Evolutionary conservation across 2,797 vertebrate genomes (phyloP), one percentile per base, ranked within the genome.

Genomic region (Glyptemys insculpta): DNA sequence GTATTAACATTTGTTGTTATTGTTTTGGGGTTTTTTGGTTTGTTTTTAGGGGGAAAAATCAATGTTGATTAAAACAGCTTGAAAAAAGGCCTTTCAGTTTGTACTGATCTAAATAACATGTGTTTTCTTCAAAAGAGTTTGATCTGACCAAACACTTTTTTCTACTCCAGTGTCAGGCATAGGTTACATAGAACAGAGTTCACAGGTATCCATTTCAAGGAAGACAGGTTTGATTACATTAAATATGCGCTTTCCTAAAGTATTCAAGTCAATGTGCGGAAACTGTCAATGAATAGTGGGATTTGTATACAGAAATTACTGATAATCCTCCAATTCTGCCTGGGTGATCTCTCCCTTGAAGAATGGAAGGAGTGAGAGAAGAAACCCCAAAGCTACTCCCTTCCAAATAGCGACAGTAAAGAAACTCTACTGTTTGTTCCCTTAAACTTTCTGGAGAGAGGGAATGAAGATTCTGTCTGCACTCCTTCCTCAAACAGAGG

Each of bases 81-180:
- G 50, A 90, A 94, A 93, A 89, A 25, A 85, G 16, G 34, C 15
- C 91, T 92, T 92, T 68, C 8, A 78, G n/a, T 76, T 94, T 92
- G 57, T 81, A 57, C 18, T 72, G 5, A 7, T 81, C 54, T 94
- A 93, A 72, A 81, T 37, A 80, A 65, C 15, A 49, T 37, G 87
- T 21, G n/a, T 0, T 5, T 79, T 83, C 87, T 53, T 19, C 57
- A 87, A 83, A 91, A 87, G 34, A 76, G 5, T 68, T 27, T 72
- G 62, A n/a, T 14, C 34, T 72, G 25, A 53, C 59, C 49, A 85
- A 72, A 85, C n/a, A 37, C 10, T 25, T n/a, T 41, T 85, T 52
- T 49, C 23, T 52, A 44, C 62, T 5, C 15, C 49, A n/a, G 8
- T 49, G 31, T n/a, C 47, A 37, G 9, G 25, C 49, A 52, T 9